Evolutionary conservation across 2,113 vertebrate species (phyloP), one percentile per base, ranked within the genome.

Genomic region (Nerophis lumbriciformis): DNA sequence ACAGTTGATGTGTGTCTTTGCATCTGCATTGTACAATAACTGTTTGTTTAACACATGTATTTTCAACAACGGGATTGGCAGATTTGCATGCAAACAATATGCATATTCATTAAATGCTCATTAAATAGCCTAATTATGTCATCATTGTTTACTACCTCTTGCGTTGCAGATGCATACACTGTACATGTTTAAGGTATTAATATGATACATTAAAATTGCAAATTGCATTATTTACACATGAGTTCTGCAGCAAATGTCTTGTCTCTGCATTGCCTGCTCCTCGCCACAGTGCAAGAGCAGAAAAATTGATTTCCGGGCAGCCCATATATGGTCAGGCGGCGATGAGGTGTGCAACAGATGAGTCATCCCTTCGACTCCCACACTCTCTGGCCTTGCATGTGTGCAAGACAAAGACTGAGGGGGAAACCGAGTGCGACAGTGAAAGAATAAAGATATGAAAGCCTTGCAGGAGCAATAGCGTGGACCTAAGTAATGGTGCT

Each of bases 301-400:
- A 75, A 72, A 82, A 71, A 77, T 59, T 51, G 49, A 78, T 79
- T 84, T 88, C 87, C 87, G 79, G 85, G 66, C 60, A 78, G 84
- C 77, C 85, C 87, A 83, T 78, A 88, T 88, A 86, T 88, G 87
- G 87, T 50, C 81, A 77, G 52, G 52, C 76, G 53, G 53, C 2
- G 62, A 85, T 86, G 85, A 86, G 78, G 87, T 85, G 82, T 86
- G 79, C 82, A 84, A 76, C 65, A 75, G 70, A 87, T 88, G 87
- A 87, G 69, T 88, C 87, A 88, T 83, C 78, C 54, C 15, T 59
- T 65, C 59, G 68, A 83, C 87, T 78, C 85, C 85, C 81, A 85
- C 85, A 71, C 78, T 75, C 71, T 11, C 61, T 14, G 53, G 57
- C 73, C 74, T 73, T 71, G 50, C 77, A 81, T 85, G 76, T 85